Percentiles rank a stretch among this genome's conserved stretches.
Conservation (phyloP, 2,797 vertebrate species). For the Gambelia wislizenii region DNA sequence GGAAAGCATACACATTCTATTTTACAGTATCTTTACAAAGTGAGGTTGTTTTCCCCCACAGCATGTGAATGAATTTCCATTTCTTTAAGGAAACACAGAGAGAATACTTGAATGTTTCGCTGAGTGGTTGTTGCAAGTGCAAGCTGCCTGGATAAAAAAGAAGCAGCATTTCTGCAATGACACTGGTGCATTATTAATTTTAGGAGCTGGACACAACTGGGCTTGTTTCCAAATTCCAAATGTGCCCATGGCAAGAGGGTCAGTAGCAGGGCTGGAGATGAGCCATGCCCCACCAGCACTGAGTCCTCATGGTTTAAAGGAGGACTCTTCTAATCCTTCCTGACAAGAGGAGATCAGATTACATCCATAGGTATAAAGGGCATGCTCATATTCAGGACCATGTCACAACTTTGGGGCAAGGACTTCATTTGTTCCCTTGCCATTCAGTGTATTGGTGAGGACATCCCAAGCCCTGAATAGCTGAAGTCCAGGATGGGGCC, state of each 20-base stretch:
- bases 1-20: neutral
- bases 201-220: slow-evolving; percentile 30
- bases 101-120: slow-evolving; percentile 1
- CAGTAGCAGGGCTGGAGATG: slow-evolving; percentile 47
- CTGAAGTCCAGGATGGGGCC: neutral
- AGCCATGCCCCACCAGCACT: slow-evolving; percentile 21
- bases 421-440: neutral
- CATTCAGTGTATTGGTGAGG: neutral
- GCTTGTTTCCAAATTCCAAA: slow-evolving; percentile 42
- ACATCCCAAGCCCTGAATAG: neutral
- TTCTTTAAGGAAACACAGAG: slow-evolving; percentile 19
- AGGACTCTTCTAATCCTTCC: slow-evolving; percentile 26
- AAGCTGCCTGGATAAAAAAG: slow-evolving; percentile 41
- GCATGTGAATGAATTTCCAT: neutral
- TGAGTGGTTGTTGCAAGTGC: slow-evolving; percentile 34
- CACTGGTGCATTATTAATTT: slow-evolving; percentile 56
- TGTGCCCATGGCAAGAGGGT: slow-evolving; percentile 16
- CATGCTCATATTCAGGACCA: neutral
- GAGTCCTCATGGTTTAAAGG: slow-evolving; percentile 37
- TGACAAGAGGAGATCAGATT: neutral
- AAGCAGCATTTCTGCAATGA: slow-evolving; percentile 50
- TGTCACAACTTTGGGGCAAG: neutral
- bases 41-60: slow-evolving; percentile 19
- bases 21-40: neutral
- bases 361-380: slow-evolving; percentile 8